Base-by-base conservation (phyloP, 2,113 vertebrate genomes). In the Serilophus lunatus region DNA sequence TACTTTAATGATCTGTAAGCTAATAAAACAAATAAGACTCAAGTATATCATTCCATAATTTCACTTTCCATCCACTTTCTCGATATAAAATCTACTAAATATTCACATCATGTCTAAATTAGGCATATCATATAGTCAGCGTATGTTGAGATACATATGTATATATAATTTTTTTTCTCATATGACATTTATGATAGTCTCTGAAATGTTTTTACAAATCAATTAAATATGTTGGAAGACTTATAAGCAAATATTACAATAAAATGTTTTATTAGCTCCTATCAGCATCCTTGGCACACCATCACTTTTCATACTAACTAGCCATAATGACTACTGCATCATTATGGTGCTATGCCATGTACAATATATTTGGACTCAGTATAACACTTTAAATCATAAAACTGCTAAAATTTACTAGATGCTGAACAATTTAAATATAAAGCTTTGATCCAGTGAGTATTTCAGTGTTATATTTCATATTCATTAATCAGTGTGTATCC, bases 341-440 rank as follows among this genome's bases (percentile, higher is more conserved):
- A 88, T 95, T 92, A 82, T 71, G n/a, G 28, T 90, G 4, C 53
- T 94, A 71, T 63, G 63, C 51, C 59, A 54, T 23, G 13, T 92
- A 47, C 36, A 80, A 83, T 89, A 69, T 63, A 90, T 93, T 88
- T 88, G 53, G 33, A 85, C n/a, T 80, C 54, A 75, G 26, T 47
- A 86, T 80, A 66, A 72, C 75, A 93, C 22, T 79, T 74, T 82
- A 85, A 95, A 90, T 82, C 51, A 94, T 90, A 59, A 95, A 95
- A 94, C 54, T 69, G 23, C 54, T 93, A 65, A 87, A 91, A 78
- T 86, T 91, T 96, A 90, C 59, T 75, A 95, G 80, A 91, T 86
- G 74, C 44, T 70, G 53, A 88, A 88, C 51, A 93, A 91, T 90
- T 86, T 85, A 71, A 65, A 64, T 78, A 82, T 57, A 92, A 93